A percentile compares a stretch with the other conserved stretches of the same genome.
These are phyloP conservation scores for Manduca sexta DNA, from an alignment of 1,140 invertebrate genomes.

Conservation along the genomic window DNA sequence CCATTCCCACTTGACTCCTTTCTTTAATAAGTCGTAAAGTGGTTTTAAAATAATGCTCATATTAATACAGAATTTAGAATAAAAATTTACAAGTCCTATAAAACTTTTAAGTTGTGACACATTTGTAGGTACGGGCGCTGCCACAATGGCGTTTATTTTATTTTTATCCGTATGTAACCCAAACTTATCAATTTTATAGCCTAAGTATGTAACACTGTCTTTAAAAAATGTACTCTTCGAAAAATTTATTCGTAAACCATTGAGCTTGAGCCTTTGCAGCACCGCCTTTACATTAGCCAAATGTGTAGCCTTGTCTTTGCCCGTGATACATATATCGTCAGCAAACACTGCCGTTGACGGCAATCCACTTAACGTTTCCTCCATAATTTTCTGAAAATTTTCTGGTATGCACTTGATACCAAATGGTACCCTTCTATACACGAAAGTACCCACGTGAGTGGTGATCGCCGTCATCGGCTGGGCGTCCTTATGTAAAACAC, in stretches of 20 bases:
- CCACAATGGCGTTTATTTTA: conserved; percentile 12
- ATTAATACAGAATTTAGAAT: conserved; percentile 10
- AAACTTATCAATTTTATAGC: conserved; percentile 12
- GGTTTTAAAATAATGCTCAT: conserved; percentile 14
- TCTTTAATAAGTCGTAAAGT: conserved; percentile 32
- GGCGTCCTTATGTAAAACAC: conserved; percentile 18
- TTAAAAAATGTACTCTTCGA: conserved; percentile 14
- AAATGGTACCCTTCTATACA: conserved; percentile 19
- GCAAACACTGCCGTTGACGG: conserved; percentile 12
- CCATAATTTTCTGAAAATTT: conserved; percentile 35
- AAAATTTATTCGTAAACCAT: conserved; percentile 11
- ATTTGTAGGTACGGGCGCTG: conserved; percentile 3
- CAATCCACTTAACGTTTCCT: conserved; percentile 22
- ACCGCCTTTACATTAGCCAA: conserved; percentile 9
- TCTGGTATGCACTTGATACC: conserved; percentile 27
- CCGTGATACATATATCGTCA: conserved; percentile 28
- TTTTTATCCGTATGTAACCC: conserved; percentile 10
- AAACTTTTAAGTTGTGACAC: conserved; percentile 8
- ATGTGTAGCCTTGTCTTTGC: not conserved
- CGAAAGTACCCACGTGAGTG: conserved; percentile 36
- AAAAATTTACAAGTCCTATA: conserved; percentile 8
- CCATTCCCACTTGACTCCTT: conserved; percentile 23
- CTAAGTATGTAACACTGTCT: conserved; percentile 10
- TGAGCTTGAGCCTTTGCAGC: conserved; percentile 1
- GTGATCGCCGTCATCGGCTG: conserved; percentile 28